Conservation (phyloP, 2,888 invertebrate genomes). For the Incurvaria masculella region DNA sequence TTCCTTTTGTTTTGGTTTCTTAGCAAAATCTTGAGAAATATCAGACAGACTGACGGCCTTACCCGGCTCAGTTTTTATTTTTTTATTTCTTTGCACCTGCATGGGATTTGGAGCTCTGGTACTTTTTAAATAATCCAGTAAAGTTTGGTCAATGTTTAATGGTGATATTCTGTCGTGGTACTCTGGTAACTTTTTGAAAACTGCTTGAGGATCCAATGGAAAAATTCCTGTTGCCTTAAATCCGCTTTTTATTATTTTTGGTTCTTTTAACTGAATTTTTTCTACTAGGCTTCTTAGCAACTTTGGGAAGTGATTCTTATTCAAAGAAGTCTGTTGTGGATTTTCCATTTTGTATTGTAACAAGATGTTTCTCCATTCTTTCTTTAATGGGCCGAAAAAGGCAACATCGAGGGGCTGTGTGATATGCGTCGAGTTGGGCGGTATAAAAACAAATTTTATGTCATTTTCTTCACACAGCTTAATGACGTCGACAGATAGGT, state of each 20-base stretch:
- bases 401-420: conserved; percentile 21
- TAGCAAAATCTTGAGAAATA: too few species aligned
- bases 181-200: too few species aligned
- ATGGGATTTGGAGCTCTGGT: too few species aligned
- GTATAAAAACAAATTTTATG: conserved; percentile 20
- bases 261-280: conserved; percentile 1
- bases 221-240: conserved; percentile 14
- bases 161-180: too few species aligned
- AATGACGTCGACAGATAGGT: conserved; percentile 14
- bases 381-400: conserved; percentile 20
- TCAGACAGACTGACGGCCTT: too few species aligned
- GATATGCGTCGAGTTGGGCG: conserved; percentile 20
- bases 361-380: conserved; percentile 18
- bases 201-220: conserved; percentile 3
- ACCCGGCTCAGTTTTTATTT: too few species aligned
- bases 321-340: not conserved
- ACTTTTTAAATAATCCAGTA: too few species aligned
- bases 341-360: conserved; percentile 13
- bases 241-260: conserved; percentile 12
- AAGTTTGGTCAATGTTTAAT: too few species aligned
- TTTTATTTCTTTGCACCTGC: too few species aligned
- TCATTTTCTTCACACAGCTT: conserved; percentile 18
- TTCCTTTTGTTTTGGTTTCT: too few species aligned
- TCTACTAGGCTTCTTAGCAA: conserved; percentile 11
- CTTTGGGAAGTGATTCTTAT: conserved; percentile 16